Evolutionary conservation across 1,140 invertebrate species (phyloP).

Genomic region (Drosophila baimaii): DNA sequence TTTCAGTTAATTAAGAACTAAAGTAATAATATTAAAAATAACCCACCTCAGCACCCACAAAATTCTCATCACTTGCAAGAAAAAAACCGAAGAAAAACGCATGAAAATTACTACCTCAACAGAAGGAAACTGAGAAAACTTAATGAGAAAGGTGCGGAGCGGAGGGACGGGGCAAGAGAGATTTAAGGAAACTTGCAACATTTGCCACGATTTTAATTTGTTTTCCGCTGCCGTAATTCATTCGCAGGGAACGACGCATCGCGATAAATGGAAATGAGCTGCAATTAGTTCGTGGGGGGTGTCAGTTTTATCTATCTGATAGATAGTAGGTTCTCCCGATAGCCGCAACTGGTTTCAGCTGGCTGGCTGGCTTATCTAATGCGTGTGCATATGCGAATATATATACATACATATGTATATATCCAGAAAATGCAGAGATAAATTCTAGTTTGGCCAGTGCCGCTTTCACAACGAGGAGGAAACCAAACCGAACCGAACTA

Average conservation of each 20-base stretch:
- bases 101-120: slow-evolving; percentile 46
- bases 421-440: slow-evolving; percentile 19
- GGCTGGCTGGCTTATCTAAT: slow-evolving; percentile 49
- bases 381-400: slow-evolving; percentile 27
- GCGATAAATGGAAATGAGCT: slow-evolving; percentile 75
- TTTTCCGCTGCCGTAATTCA: slow-evolving; percentile 68
- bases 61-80: slow-evolving; percentile 3
- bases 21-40: too few relatives aligned
- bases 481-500: slow-evolving; percentile 6
- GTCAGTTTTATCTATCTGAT: slow-evolving; percentile 37
- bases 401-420: not conserved
- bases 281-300: slow-evolving; percentile 79
- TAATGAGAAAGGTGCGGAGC: slow-evolving; percentile 49
- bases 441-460: slow-evolving; percentile 49
- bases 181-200: slow-evolving; percentile 40
- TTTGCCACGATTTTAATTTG: slow-evolving; percentile 80
- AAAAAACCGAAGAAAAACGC: not conserved
- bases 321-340: slow-evolving; percentile 28
- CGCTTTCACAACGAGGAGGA: slow-evolving; percentile 51
- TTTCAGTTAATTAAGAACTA: not conserved
- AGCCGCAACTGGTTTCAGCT: slow-evolving; percentile 45
- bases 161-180: too few relatives aligned
- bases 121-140: slow-evolving; percentile 66
- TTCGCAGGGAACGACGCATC: slow-evolving; percentile 51
- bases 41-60: not conserved